A percentile compares a stretch with the other conserved stretches of the same genome.
Evolutionary conservation across 2,113 vertebrate species (phyloP).

Genomic region (Eurypyga helias): DNA sequence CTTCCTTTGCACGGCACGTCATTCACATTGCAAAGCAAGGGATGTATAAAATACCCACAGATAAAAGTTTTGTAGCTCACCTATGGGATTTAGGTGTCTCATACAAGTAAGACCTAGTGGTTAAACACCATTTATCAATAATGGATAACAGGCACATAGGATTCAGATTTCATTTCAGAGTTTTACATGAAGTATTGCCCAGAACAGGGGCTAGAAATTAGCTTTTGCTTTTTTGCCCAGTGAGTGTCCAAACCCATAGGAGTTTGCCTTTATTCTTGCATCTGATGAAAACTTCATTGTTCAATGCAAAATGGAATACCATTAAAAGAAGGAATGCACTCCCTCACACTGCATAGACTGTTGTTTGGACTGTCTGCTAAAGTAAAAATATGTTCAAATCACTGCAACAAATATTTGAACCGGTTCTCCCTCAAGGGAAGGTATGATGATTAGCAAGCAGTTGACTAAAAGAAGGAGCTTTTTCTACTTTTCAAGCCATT

Average conservation of each 20-base stretch:
- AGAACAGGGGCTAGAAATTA: not conserved
- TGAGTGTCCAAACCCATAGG: not conserved
- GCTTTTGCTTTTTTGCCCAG: not conserved
- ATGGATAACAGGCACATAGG: not conserved
- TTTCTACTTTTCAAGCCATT: not conserved
- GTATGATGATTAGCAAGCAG: not conserved
- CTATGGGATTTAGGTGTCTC: not conserved
- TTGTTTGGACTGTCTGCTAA: not conserved
- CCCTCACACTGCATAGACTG: not conserved
- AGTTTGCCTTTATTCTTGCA: not conserved
- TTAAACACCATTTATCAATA: not conserved
- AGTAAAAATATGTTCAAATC: not conserved
- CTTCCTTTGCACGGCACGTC: fast-evolving
- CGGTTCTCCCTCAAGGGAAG: not conserved
- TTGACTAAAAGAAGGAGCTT: not conserved
- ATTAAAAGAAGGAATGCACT: not conserved
- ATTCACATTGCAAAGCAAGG: not conserved
- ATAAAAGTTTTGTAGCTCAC: not conserved
- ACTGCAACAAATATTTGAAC: not conserved
- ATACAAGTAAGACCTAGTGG: not conserved
- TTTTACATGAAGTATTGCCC: not conserved
- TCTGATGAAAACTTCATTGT: not conserved
- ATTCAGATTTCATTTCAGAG: not conserved
- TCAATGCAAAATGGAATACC: not conserved
- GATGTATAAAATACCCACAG: not conserved